Base-by-base conservation (phyloP, 2,797 vertebrate species). In the Melanotaenia boesemani region DNA sequence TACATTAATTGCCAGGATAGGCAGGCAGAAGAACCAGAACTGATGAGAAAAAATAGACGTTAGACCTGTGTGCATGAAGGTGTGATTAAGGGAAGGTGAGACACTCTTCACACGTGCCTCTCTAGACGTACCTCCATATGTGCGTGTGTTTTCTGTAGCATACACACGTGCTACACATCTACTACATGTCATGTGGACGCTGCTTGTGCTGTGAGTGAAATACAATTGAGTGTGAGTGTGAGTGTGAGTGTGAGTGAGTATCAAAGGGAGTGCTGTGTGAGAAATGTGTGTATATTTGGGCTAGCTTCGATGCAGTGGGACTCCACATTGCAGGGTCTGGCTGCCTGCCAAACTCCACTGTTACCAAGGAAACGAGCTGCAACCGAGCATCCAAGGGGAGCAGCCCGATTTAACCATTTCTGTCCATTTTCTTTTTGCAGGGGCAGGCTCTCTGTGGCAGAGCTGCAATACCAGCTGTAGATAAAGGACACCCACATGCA, bases 351-450 rank as follows among this genome's bases (percentile, higher is more conserved):
- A 88, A 87, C 84, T 90, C 83, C 71, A 74, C 80, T 81, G 94
- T 95, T 94, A 86, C 94, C 93, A 92, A 89, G 93, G 94, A 82
- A 95, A 95, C 94, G 15, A 81, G 87, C 91, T 91, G 87, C 87
- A 90, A 87, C 88, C 81, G 83, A 76, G 82, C 86, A 88, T 83
- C 67, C 28, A 10, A 83, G 72, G 66, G 79, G 79, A 88, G 32
- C 72, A 76, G 76, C 82, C 80, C 69, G 72, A 37, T 88, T 86
- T 70, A 85, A 87, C 83, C 11, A n/a, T 70, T 87, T 84, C 85
- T 86, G 80, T 56, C 77, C 80, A 78, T 77, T 81, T 78, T 81
- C 76, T 60, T 71, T 69, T 54, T 1, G 26, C 63, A 54, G 24
- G 34, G 72, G 57, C 10, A 22, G 73, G 48, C 30, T 64, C 61